phyloP scores from a whole-genome alignment of 2,888 invertebrate genomes.

The Apamea crenata region DNA sequence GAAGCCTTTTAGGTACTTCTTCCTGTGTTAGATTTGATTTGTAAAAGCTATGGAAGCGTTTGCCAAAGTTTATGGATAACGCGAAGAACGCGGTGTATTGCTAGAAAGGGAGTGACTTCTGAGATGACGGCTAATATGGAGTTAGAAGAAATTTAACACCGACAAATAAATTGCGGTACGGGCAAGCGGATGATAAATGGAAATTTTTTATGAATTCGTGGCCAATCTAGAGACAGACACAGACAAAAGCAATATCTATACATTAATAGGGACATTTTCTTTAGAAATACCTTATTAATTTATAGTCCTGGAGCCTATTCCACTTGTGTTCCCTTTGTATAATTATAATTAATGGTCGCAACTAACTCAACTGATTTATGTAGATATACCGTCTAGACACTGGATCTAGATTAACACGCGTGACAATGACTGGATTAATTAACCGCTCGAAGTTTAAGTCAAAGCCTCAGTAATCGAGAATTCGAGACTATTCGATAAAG shows the following conservation, averaged over 20 bases:
- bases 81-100: too few species aligned
- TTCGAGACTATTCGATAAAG: conserved; percentile 9
- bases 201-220: background rate
- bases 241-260: conserved; percentile 3
- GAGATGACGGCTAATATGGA: background rate
- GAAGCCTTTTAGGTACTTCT: too few species aligned
- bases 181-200: background rate
- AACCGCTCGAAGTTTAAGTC: conserved; percentile 67
- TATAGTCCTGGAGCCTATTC: conserved; percentile 22
- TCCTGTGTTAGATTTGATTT: too few species aligned
- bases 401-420: conserved; percentile 58
- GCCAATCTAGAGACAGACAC: background rate
- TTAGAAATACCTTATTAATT: conserved; percentile 23
- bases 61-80: too few species aligned
- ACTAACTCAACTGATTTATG: conserved; percentile 54
- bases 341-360: conserved; percentile 59
- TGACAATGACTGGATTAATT: conserved; percentile 65
- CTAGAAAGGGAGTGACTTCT: background rate
- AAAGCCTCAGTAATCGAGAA: conserved; percentile 32
- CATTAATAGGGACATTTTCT: conserved; percentile 24
- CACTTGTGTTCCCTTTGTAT: conserved; percentile 43
- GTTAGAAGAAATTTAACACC: background rate
- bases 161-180: background rate
- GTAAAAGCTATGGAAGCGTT: too few species aligned
- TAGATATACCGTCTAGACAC: conserved; percentile 55